A percentile compares a stretch with the other conserved stretches of the same genome.
phyloP scores from a whole-genome alignment of 2,797 vertebrate species.

The Enteromius anoplus region DNA sequence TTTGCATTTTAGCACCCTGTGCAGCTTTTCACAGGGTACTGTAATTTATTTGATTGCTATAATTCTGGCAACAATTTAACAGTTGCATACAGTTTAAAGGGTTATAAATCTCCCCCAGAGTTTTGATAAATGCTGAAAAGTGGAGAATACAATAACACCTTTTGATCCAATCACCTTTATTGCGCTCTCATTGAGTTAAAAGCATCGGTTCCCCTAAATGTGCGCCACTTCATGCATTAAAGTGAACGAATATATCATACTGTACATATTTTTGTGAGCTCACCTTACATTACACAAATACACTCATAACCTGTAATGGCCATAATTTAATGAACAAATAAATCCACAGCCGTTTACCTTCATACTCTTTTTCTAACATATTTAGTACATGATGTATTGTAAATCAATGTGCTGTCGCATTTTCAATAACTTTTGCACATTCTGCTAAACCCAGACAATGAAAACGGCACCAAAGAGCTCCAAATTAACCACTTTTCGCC shows the following conservation, averaged over 20 bases:
- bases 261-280: background rate
- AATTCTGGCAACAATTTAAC: slow-evolving; percentile 1
- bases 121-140: background rate
- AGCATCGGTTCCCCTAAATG: background rate
- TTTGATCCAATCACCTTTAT: background rate
- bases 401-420: background rate
- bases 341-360: background rate
- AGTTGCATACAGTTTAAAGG: background rate
- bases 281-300: background rate
- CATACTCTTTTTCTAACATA: too few relatives aligned
- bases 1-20: slow-evolving; percentile 7
- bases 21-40: background rate
- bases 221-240: background rate
- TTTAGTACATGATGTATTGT: background rate
- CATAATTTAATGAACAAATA: background rate
- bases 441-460: background rate
- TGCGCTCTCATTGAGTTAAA: background rate
- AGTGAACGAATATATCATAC: background rate
- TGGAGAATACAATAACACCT: background rate
- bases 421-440: background rate
- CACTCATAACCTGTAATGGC: background rate
- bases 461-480: background rate
- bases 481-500: background rate
- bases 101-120: background rate
- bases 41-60: slow-evolving; percentile 10